Evolutionary conservation across 2,113 vertebrate genomes (phyloP).

Genomic region (Hemichromis elongatus): DNA sequence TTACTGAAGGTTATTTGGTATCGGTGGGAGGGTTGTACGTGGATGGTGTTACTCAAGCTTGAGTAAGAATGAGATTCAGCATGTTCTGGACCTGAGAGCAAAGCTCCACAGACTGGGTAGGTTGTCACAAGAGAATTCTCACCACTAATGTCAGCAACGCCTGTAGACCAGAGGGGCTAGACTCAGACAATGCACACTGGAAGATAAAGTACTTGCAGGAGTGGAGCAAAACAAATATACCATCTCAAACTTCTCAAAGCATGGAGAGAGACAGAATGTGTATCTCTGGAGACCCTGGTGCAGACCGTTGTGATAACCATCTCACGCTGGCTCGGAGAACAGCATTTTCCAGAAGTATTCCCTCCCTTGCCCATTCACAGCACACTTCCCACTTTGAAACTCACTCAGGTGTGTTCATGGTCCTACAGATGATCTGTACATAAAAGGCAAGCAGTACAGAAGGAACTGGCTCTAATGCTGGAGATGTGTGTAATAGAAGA

Average conservation of each 20-base stretch:
- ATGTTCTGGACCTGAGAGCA: too few species aligned
- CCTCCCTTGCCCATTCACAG: not conserved
- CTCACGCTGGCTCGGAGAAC: not conserved
- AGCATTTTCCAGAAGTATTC: not conserved
- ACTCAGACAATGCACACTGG: not conserved
- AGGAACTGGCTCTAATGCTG: not conserved
- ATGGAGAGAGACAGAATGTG: not conserved
- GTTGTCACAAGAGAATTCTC: too few species aligned
- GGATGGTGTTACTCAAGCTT: too few species aligned
- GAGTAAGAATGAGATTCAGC: too few species aligned
- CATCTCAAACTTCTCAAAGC: not conserved
- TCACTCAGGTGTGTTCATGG: not conserved
- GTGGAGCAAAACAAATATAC: not conserved
- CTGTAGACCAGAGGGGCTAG: not conserved
- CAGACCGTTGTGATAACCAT: not conserved
- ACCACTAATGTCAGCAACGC: too few species aligned
- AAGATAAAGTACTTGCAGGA: not conserved
- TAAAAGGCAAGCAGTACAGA: not conserved
- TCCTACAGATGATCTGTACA: not conserved
- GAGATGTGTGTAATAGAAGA: not conserved
- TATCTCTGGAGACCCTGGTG: not conserved
- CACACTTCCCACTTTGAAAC: not conserved
- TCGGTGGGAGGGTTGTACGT: too few species aligned
- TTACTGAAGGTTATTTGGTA: too few species aligned
- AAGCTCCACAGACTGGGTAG: too few species aligned